Evolutionary conservation across 2,888 invertebrate genomes (phyloP).

Genomic region (Hartigia nigra): DNA sequence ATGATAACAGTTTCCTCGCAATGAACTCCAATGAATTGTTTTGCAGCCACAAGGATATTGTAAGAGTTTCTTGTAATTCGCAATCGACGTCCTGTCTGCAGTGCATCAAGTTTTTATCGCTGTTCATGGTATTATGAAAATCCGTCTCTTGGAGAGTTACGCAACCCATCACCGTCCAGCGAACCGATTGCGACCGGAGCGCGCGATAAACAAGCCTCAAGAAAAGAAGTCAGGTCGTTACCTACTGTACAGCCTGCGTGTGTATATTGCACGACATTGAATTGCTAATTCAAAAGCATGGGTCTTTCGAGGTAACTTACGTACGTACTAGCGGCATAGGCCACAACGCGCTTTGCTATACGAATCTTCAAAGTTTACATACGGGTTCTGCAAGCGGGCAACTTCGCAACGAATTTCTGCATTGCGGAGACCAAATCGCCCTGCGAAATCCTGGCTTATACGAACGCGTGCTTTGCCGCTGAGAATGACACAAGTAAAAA

Average conservation of each 20-base stretch:
- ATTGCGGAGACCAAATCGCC: background rate
- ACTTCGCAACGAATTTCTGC: background rate
- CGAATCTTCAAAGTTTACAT: background rate
- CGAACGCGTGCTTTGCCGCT: background rate
- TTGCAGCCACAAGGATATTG: background rate
- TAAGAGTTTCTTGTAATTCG: background rate
- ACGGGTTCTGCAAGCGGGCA: background rate
- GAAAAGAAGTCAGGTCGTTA: background rate
- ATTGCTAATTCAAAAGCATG: background rate
- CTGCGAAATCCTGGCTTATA: background rate
- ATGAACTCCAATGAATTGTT: background rate
- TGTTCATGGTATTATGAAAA: background rate
- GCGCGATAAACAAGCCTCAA: background rate
- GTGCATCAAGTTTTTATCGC: background rate
- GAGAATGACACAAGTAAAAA: background rate
- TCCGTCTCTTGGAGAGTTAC: background rate
- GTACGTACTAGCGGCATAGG: background rate
- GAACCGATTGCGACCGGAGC: background rate
- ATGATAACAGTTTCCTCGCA: background rate
- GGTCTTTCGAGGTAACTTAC: background rate
- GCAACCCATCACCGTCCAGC: background rate
- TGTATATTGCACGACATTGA: background rate
- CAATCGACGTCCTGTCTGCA: background rate
- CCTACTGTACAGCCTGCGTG: background rate
- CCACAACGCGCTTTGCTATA: background rate